These are phyloP conservation scores for Hyles euphorbiae DNA, from an alignment of 1,140 invertebrate species.

Conservation along the genomic window DNA sequence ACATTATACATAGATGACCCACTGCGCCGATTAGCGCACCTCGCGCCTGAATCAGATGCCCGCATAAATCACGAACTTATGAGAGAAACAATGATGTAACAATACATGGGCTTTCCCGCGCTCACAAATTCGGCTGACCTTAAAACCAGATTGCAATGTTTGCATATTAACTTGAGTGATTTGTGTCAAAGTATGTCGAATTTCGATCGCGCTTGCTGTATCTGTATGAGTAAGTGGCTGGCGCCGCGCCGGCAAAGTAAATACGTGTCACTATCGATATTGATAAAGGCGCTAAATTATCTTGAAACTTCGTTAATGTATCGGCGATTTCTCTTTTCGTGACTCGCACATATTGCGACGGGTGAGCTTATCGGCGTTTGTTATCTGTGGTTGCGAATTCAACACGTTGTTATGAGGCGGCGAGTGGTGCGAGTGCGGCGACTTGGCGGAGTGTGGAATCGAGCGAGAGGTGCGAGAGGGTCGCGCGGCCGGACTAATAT, in stretches of 20 bases:
- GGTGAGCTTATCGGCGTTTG: constrained; percentile 10
- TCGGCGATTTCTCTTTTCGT: constrained; percentile 2
- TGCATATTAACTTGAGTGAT: neutral
- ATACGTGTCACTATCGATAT: neutral
- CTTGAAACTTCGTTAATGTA: neutral
- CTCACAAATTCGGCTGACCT: constrained; percentile 34
- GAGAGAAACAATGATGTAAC: constrained; percentile 34
- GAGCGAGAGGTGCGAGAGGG: too few relatives aligned
- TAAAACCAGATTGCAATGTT: constrained; percentile 18
- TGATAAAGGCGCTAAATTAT: constrained; percentile 2
- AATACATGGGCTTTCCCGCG: constrained; percentile 24
- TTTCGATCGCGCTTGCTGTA: too few relatives aligned
- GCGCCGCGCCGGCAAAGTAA: neutral
- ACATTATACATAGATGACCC: constrained; percentile 12
- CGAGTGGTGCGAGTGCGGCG: too few relatives aligned
- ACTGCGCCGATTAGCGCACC: constrained; percentile 21
- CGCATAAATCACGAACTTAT: constrained; percentile 34
- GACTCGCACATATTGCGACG: constrained; percentile 1
- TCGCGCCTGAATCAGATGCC: constrained; percentile 23
- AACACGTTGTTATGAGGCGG: neutral
- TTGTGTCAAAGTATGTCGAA: neutral
- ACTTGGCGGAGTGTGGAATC: too few relatives aligned
- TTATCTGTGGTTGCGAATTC: constrained; percentile 8
- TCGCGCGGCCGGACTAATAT: constrained; percentile 31
- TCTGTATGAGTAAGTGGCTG: too few relatives aligned